These are phyloP conservation scores for Zoanthus gigantus DNA, from an alignment of 92 coral and sea anemone species.

Conservation along the genomic window DNA sequence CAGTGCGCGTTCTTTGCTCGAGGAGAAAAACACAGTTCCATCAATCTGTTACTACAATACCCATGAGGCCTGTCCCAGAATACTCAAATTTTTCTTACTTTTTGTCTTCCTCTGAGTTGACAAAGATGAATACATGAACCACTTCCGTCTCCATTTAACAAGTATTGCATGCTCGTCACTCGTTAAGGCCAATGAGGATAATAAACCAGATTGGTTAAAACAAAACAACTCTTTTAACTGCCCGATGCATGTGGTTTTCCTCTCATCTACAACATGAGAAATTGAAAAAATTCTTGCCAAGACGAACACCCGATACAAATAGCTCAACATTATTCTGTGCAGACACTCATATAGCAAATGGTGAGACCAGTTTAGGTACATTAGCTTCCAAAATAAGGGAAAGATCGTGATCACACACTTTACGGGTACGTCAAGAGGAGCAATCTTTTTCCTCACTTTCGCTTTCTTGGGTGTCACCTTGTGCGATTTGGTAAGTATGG, in stretches of 20 bases:
- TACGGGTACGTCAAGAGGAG: slow-evolving; percentile 38
- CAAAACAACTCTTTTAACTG: background rate
- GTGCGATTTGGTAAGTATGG: slow-evolving; percentile 51
- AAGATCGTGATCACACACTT: slow-evolving; percentile 45
- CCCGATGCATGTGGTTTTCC: background rate
- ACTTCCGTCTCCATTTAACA: background rate
- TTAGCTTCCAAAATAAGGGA: slow-evolving; percentile 47
- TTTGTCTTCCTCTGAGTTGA: background rate
- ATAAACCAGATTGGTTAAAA: background rate
- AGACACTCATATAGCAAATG: slow-evolving; percentile 58
- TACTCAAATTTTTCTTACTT: too few relatives aligned
- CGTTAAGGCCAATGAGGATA: background rate
- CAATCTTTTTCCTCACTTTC: slow-evolving; percentile 34
- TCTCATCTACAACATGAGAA: background rate
- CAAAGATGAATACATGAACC: background rate
- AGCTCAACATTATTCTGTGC: background rate
- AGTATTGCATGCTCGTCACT: background rate
- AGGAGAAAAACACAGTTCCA: slow-evolving; percentile 55
- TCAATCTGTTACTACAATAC: slow-evolving; percentile 59
- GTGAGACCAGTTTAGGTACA: slow-evolving; percentile 43
- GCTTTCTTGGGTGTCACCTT: slow-evolving; percentile 34
- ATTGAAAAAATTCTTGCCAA: background rate
- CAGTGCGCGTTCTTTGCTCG: slow-evolving; percentile 58
- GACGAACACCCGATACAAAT: background rate
- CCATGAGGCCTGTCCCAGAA: slow-evolving; percentile 24